Base-by-base conservation (phyloP, 2,888 invertebrate genomes). In the Ceratothoa steindachneri region DNA sequence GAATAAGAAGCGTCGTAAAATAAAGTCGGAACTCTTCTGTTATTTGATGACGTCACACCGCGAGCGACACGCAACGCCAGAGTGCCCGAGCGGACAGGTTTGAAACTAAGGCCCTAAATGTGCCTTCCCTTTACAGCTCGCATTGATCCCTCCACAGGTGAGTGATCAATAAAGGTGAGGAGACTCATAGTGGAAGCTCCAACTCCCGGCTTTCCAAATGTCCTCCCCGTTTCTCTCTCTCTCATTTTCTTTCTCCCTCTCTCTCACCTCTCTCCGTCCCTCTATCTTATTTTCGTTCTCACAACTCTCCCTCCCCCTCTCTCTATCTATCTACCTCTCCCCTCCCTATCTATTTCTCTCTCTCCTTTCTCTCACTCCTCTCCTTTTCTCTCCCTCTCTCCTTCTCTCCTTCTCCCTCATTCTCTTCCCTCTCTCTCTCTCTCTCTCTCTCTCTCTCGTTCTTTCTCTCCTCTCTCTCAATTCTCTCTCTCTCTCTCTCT, bases 381-480 rank as follows among this genome's bases (percentile, higher is more conserved):
- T n/a, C n/a, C n/a, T n/a, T n/a, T n/a, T n/a, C n/a, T n/a, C n/a
- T n/a, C n/a, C n/a, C n/a, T n/a, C n/a, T n/a, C n/a, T 12, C 28
- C 1, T 24, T 31, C 41, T 31, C 41, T 31, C 41, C 15, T 15
- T 41, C 41, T 41, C 41, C 15, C 41, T 41, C 41, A 9, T 15
- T 41, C 41, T 41, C 41, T 41, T 41, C 41, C 15, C 41, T 41
- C 41, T 41, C 41, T 41, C 41, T 41, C 41, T 41, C 41, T 68
- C 68, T 68, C 68, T 68, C 31, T 31, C 68, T 68, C 68, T 68
- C 41, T 5, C 15, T 15, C 1, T 31, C 15, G 7, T n/a, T 31
- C 3, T 1, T 12, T n/a, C 29, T 31, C 15, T 30, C 31, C 27
- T 24, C 1, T 19, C 41, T 41, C 27, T 15, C 2, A 4, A n/a